Evolutionary conservation across 35 echinoderm and acorn worm species (phyloP), one percentile per base, ranked within the genome.

Genomic region (Eucidaris tribuloides): DNA sequence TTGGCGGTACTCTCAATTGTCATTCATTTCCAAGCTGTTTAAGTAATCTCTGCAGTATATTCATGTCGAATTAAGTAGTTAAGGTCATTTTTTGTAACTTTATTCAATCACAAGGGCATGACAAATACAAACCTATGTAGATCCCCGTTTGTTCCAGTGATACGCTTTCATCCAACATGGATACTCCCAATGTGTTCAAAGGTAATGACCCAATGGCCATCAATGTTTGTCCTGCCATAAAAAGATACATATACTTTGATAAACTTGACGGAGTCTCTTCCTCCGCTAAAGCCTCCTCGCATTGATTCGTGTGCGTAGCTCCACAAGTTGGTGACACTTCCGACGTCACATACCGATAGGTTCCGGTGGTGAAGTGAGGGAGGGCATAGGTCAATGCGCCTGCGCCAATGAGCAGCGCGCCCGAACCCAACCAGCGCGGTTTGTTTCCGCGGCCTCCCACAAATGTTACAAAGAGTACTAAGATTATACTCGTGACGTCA

Each of bases 361-460:
- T 44, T 15, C 71, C 74, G 23, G 89, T 76, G 61, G 81, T 65
- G 49, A 91, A 79, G 35, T 91, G 89, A 2, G 89, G 89, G 14
- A 91, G 31, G n/a, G 74, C 74, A 42, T 85, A 91, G 18, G 80
- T 80, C 18, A 91, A 72, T 3, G 82, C 72, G 41, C 89, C 89
- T 38, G 78, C 17, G 28, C 64, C 82, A n/a, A 87, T 86, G 27
- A 91, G 19, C 23, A 91, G 11, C 14, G 31, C 39, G 1, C 89
- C 89, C 9, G 19, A 54, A 11, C 81, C 56, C 11, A 91, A 56
- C 82, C 82, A 80, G 50, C 83, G 61, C 0, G 89, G 46, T 35
- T 91, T 91, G 89, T 91, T 71, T 25, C 89, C 89, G 60, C 82
- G 82, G 42, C 82, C 89, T 56, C 89, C 89, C 17, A 85, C 45